These are phyloP conservation scores for Morpho helenor DNA, from an alignment of 2,888 invertebrate genomes.

Conservation along the genomic window DNA sequence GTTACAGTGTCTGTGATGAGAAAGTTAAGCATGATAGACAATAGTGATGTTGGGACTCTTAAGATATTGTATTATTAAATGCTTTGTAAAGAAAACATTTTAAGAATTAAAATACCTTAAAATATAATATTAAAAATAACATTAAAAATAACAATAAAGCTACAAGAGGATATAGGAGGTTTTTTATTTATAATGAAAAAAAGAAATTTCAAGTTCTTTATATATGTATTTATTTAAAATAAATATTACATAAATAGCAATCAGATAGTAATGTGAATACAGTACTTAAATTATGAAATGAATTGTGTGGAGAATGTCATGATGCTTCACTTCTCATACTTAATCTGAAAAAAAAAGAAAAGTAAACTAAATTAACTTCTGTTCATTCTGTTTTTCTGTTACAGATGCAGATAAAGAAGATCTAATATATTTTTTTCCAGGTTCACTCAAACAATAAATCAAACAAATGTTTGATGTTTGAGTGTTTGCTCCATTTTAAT, in stretches of 20 bases:
- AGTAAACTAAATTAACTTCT: slow-evolving; percentile 53
- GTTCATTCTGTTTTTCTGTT: slow-evolving; percentile 72
- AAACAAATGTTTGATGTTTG: slow-evolving; percentile 52
- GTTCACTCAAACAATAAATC: slow-evolving; percentile 51
- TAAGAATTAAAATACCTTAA: slow-evolving; percentile 6
- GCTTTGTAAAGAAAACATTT: slow-evolving; percentile 25
- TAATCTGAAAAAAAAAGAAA: slow-evolving; percentile 61
- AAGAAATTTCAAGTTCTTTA: slow-evolving; percentile 34
- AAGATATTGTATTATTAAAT: slow-evolving; percentile 23
- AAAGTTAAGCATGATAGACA: slow-evolving; percentile 28
- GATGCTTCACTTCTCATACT: slow-evolving; percentile 42
- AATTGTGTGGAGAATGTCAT: slow-evolving; percentile 22
- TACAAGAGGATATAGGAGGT: slow-evolving; percentile 55
- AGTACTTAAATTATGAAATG: slow-evolving; percentile 18
- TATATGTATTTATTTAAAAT: slow-evolving; percentile 43
- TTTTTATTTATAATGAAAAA: slow-evolving; percentile 52
- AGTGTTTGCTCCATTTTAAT: slow-evolving; percentile 56
- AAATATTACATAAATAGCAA: slow-evolving; percentile 46
- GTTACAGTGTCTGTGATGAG: slow-evolving; percentile 56
- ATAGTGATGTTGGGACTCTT: slow-evolving; percentile 37
- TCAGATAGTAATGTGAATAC: slow-evolving; percentile 30
- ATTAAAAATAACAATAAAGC: slow-evolving; percentile 50
- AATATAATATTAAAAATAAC: slow-evolving; percentile 30
- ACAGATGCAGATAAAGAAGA: slow-evolving; percentile 67
- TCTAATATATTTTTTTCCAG: slow-evolving; percentile 65